Evolutionary conservation across 2,113 vertebrate genomes (phyloP).

Genomic region (Hypomesus transpacificus): DNA sequence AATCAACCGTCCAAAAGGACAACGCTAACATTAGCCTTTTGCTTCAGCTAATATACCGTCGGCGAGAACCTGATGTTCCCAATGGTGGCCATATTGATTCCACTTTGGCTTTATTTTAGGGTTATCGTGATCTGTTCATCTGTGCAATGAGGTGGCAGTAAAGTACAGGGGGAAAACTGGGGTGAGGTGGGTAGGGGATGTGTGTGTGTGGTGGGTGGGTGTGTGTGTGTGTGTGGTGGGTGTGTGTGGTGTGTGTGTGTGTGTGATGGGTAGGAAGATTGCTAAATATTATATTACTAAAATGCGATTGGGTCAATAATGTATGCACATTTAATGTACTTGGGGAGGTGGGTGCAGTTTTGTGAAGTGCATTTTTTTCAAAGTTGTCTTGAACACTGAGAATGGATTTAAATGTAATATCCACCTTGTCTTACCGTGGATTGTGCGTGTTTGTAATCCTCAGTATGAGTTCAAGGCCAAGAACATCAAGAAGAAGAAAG

Average conservation of each 20-base stretch:
- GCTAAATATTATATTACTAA: too few relatives aligned
- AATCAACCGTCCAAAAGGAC: not conserved
- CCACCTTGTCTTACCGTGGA: not conserved
- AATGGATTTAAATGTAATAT: too few relatives aligned
- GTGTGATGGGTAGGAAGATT: not conserved
- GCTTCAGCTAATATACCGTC: not conserved
- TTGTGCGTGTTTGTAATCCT: slow-evolving; percentile 20
- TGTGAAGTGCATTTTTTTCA: too few relatives aligned
- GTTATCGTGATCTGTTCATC: too few relatives aligned
- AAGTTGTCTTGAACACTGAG: too few relatives aligned
- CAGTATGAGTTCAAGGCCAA: slow-evolving; percentile 93
- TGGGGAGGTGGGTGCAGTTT: too few relatives aligned
- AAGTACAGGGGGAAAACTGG: not conserved
- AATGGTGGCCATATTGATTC: too few relatives aligned
- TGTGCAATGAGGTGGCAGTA: not conserved
- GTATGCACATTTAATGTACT: too few relatives aligned
- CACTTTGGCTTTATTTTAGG: not conserved
- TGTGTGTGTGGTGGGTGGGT: too few relatives aligned
- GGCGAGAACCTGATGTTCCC: too few relatives aligned
- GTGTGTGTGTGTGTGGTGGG: not conserved
- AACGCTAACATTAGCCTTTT: not conserved
- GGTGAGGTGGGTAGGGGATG: not conserved
- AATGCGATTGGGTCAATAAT: too few relatives aligned
- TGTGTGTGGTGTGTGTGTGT: not conserved
- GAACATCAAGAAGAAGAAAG: slow-evolving; percentile 89